Percentiles rank a stretch among this genome's conserved stretches.
phyloP scores from a whole-genome alignment of 2,797 vertebrate species.

The Spinibarbus caldwelli region DNA sequence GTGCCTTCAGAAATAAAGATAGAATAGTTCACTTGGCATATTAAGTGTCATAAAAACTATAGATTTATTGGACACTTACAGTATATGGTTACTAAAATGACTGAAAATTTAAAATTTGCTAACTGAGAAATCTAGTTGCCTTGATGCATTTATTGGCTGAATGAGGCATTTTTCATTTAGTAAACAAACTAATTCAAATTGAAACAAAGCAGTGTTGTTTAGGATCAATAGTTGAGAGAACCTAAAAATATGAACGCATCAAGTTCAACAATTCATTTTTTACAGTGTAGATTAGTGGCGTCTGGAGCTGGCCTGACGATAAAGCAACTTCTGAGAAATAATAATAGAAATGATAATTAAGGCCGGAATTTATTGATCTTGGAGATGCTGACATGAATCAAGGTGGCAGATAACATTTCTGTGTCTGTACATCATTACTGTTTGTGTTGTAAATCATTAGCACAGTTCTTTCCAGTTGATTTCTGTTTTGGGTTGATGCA shows the following conservation, averaged over 20 bases:
- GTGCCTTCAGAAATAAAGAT: not conserved
- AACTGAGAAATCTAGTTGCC: not conserved
- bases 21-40: not conserved
- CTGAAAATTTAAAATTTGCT: too few species aligned
- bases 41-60: not conserved
- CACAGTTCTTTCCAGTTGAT: slow-evolving; percentile 5
- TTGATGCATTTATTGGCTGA: not conserved
- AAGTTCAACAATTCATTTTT: not conserved
- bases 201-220: not conserved
- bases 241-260: not conserved
- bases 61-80: not conserved
- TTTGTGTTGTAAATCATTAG: slow-evolving; percentile 38
- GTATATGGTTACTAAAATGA: not conserved
- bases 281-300: not conserved
- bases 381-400: slow-evolving; percentile 41
- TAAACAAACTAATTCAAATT: not conserved
- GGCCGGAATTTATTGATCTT: slow-evolving; percentile 44
- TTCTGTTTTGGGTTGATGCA: too few species aligned
- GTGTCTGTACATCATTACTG: slow-evolving; percentile 46
- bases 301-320: not conserved
- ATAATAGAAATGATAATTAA: slow-evolving; percentile 46
- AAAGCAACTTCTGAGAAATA: not conserved
- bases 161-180: not conserved
- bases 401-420: slow-evolving; percentile 46
- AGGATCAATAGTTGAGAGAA: not conserved